Conservation (phyloP, 2,888 invertebrate species). For the Acanthosepion esculentum region DNA sequence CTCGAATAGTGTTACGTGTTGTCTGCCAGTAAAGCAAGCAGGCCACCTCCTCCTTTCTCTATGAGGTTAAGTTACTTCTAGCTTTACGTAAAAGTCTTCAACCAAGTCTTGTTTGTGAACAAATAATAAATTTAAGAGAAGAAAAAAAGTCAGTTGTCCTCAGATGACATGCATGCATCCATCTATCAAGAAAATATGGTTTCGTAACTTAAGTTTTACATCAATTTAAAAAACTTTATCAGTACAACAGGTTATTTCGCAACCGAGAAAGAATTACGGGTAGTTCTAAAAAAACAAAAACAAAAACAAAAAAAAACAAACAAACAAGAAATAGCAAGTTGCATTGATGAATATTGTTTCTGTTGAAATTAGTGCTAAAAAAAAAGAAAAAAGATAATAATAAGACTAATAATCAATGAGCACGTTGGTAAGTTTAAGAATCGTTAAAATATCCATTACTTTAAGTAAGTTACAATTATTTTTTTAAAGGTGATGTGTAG, state of each 20-base stretch:
- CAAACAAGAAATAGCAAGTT: too few species aligned
- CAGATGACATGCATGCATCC: neutral
- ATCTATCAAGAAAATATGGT: neutral
- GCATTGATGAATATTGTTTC: too few species aligned
- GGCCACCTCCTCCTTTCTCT: neutral
- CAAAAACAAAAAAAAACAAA: too few species aligned
- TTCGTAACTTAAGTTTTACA: neutral
- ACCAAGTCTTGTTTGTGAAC: neutral
- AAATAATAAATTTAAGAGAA: neutral
- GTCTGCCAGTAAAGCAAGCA: neutral
- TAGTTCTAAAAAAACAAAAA: too few species aligned
- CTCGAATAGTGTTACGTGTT: constrained; percentile 18
- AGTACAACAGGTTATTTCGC: neutral
- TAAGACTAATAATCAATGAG: too few species aligned
- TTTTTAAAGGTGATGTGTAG: too few species aligned
- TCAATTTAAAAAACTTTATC: neutral
- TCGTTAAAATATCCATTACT: too few species aligned
- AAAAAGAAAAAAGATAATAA: too few species aligned
- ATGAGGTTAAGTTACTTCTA: neutral
- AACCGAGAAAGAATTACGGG: too few species aligned
- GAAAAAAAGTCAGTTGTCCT: neutral
- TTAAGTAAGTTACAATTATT: too few species aligned
- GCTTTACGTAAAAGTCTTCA: neutral
- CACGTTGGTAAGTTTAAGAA: too few species aligned
- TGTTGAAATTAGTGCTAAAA: too few species aligned